Evolutionary conservation across 2,113 vertebrate genomes (phyloP).

Genomic region (Elephantulus edwardii): DNA sequence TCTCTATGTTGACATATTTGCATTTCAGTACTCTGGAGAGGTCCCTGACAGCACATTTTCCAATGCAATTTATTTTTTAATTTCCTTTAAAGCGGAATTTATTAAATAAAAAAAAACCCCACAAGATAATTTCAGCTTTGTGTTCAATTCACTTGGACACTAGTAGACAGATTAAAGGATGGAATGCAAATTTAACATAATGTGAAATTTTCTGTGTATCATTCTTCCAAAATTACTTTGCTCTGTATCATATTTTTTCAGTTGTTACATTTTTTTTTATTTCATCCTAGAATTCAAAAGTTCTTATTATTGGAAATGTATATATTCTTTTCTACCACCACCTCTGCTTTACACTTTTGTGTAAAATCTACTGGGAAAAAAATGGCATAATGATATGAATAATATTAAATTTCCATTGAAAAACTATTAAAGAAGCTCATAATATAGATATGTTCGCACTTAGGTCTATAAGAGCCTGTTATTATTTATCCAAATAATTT

Average conservation of each 20-base stretch:
- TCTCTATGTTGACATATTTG: too few species aligned
- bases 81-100: too few species aligned
- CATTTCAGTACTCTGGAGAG: too few species aligned
- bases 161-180: not conserved
- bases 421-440: slow-evolving; percentile 15
- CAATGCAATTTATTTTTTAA: too few species aligned
- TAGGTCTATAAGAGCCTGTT: not conserved
- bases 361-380: not conserved
- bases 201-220: not conserved
- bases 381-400: not conserved
- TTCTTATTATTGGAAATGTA: not conserved
- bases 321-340: not conserved
- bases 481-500: slow-evolving; percentile 23
- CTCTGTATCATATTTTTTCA: not conserved
- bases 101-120: not conserved
- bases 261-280: not conserved
- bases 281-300: not conserved
- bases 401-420: not conserved
- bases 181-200: not conserved
- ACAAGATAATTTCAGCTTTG: not conserved
- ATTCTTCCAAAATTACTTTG: not conserved
- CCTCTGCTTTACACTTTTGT: not conserved
- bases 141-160: not conserved
- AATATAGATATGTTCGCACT: not conserved
- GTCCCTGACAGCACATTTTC: too few species aligned